Percentiles rank a stretch among this genome's conserved stretches.
Evolutionary conservation across 1,140 invertebrate species (phyloP).

Genomic region (Nylanderia fulva): DNA sequence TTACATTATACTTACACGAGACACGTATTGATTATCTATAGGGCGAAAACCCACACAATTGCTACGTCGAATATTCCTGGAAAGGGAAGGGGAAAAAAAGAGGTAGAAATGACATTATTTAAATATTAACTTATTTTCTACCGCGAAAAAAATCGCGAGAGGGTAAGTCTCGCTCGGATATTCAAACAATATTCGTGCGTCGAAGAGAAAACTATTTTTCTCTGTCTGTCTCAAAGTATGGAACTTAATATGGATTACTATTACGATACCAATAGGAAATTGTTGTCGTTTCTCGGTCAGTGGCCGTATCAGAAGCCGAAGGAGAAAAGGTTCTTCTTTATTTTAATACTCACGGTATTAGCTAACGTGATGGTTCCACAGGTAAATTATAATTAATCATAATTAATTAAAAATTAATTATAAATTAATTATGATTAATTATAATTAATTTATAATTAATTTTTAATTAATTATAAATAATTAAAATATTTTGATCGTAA

Average conservation of each 20-base stretch:
- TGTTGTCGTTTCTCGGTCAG: constrained; percentile 7
- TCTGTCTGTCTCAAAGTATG: too few relatives aligned
- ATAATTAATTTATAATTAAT: too few relatives aligned
- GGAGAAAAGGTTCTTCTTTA: background rate
- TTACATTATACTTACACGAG: background rate
- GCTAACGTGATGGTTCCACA: background rate
- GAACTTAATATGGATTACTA: background rate
- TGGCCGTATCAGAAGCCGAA: constrained; percentile 56
- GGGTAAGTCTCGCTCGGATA: background rate
- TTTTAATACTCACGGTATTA: background rate
- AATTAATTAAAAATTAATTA: too few relatives aligned
- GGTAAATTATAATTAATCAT: too few relatives aligned
- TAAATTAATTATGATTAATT: too few relatives aligned
- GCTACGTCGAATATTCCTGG: background rate
- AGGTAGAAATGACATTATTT: too few relatives aligned
- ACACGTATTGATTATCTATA: background rate
- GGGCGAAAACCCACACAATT: background rate
- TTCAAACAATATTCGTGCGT: background rate
- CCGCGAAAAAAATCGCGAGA: background rate
- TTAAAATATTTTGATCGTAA: too few relatives aligned
- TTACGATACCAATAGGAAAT: constrained; percentile 7
- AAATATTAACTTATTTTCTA: constrained; percentile 13
- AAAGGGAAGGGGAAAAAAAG: background rate
- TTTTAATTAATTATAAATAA: too few relatives aligned
- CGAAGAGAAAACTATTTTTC: background rate